Evolutionary conservation across 2,888 invertebrate species (phyloP), one percentile per base, ranked within the genome.

Genomic region (Drosophila nigricruria): DNA sequence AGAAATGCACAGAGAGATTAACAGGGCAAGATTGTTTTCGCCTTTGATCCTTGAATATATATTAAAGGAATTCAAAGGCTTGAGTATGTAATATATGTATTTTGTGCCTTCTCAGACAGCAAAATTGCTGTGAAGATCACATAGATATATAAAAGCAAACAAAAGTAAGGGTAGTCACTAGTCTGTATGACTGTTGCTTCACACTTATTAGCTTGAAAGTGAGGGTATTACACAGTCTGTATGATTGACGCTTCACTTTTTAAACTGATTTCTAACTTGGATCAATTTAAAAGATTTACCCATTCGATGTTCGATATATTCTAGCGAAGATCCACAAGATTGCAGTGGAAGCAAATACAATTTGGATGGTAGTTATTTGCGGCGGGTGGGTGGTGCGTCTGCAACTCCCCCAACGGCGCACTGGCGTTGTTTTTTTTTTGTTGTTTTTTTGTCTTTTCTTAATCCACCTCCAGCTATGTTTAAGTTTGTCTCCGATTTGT

Each of bases 401-500:
- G 20, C 43, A 20, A 30, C 57, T 34, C 49, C 32, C 58, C 30
- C 25, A n/a, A 10, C 25, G 45, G 42, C 25, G 52, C 30, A 16
- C 56, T 59, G 23, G 38, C 57, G 42, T 53, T 42, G 38, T 36
- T 49, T 27, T 47, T 23, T 43, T 43, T 25, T 36, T 42, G n/a
- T n/a, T n/a, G n/a, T 23, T 25, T n/a, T 52, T 23, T 49, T 27
- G 4, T 52, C n/a, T 38, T 43, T 47, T 27, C 12, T 4, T 27
- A 49, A 43, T 27, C 65, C 66, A 56, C 60, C 63, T 52, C 59
- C 71, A 64, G 68, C 73, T 50, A 70, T 85, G 84, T 87, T 87
- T 61, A 70, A 77, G 86, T 82, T 71, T 85, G 88, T 88, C 77
- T 89, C 76, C 90, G 90, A 89, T 89, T 88, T 89, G 89, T 88